These are phyloP conservation scores for Caranx ignobilis DNA, from an alignment of 2,113 vertebrate species.

Conservation along the genomic window DNA sequence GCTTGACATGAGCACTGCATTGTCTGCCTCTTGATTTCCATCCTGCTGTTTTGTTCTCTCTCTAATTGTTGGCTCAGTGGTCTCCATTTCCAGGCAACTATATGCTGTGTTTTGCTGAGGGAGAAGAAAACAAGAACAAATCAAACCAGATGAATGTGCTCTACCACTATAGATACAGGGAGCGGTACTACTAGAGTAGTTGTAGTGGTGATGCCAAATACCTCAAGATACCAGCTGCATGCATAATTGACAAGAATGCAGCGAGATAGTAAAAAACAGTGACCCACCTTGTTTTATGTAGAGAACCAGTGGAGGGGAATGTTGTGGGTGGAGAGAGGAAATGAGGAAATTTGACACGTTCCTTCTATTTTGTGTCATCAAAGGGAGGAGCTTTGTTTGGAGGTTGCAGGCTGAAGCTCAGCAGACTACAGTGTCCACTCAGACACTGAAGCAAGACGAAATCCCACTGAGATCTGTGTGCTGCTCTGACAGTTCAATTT, in stretches of 20 bases:
- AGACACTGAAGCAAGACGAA: neutral
- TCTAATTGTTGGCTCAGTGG: conserved; percentile 35
- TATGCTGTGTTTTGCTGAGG: conserved; percentile 2
- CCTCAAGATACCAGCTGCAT: neutral
- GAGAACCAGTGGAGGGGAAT: conserved; percentile 17
- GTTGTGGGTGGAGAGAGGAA: conserved; percentile 48
- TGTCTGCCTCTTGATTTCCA: conserved; percentile 11
- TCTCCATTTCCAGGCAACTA: conserved; percentile 53
- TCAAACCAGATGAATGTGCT: neutral
- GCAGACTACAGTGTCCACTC: neutral
- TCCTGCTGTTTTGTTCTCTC: neutral
- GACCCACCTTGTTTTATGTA: conserved; percentile 38
- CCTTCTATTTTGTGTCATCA: conserved; percentile 10
- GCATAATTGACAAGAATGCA: neutral
- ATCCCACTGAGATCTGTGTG: neutral
- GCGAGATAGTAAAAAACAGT: neutral
- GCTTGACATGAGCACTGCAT: neutral
- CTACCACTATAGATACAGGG: neutral
- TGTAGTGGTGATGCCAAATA: neutral
- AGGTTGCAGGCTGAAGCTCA: neutral
- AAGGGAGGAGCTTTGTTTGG: conserved; percentile 40
- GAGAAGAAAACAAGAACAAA: conserved; percentile 9
- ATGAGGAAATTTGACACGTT: conserved; percentile 57
- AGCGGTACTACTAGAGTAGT: neutral
- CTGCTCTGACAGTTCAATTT: neutral